Conservation (phyloP, 2,113 vertebrate species). For the Hirundichthys speculiger region DNA sequence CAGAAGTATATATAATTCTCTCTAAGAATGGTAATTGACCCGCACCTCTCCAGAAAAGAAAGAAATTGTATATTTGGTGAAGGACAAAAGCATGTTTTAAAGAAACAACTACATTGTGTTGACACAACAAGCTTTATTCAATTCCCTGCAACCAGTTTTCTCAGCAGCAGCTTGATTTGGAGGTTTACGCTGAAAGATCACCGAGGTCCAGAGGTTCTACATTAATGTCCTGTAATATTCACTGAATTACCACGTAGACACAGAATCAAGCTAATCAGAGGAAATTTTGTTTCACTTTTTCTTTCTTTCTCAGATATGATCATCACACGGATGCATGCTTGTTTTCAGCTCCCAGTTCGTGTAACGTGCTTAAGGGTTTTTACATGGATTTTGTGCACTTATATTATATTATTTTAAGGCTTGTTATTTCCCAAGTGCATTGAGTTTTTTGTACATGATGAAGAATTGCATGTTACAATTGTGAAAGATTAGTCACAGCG, state of each 20-base stretch:
- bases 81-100: background rate
- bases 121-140: conserved; percentile 7
- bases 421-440: conserved; percentile 9
- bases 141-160: conserved; percentile 12
- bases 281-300: background rate
- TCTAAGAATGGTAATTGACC: conserved; percentile 1
- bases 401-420: conserved; percentile 6
- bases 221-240: conserved; percentile 7
- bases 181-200: conserved; percentile 10
- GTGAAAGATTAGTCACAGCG: conserved; percentile 13
- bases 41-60: background rate
- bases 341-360: too few species aligned
- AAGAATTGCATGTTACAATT: conserved; percentile 11
- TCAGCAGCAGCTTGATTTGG: conserved; percentile 1
- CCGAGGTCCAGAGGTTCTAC: conserved; percentile 9
- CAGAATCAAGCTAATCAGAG: conserved; percentile 9
- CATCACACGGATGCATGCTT: too few species aligned
- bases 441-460: conserved; percentile 1
- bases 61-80: background rate
- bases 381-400: conserved; percentile 7
- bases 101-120: background rate
- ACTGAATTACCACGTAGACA: background rate
- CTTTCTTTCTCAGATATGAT: too few species aligned
- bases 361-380: too few species aligned
- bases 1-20: background rate